These are phyloP conservation scores for Amia ocellicauda DNA, from an alignment of 2,113 vertebrate species.

Conservation along the genomic window DNA sequence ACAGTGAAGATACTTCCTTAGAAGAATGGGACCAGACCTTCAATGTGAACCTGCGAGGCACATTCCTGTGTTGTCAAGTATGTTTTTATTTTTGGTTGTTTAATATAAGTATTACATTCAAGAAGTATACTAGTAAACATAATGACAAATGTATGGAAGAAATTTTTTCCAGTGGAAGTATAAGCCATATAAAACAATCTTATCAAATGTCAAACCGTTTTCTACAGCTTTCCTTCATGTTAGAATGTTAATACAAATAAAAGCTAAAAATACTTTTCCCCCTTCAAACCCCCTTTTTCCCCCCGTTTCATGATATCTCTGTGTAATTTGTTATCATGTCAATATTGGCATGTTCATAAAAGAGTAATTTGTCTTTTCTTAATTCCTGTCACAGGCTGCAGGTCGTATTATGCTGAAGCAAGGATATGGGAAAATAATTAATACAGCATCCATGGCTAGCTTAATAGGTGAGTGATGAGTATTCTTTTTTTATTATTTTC, in stretches of 20 bases:
- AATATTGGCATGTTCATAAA: constrained; percentile 76
- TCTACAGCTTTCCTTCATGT: constrained; percentile 52
- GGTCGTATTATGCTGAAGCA: constrained; percentile 90
- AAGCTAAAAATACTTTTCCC: background rate
- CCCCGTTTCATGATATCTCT: constrained; percentile 10
- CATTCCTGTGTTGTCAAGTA: constrained; percentile 79
- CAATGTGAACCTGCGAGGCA: constrained; percentile 66
- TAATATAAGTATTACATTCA: too few relatives aligned
- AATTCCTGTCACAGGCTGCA: constrained; percentile 83
- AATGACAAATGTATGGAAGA: too few relatives aligned
- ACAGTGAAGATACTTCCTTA: constrained; percentile 68
- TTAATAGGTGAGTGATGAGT: constrained; percentile 93
- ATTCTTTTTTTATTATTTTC: constrained; percentile 17
- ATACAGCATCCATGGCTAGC: constrained; percentile 90
- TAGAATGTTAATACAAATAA: constrained; percentile 42
- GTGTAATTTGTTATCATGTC: constrained; percentile 73
- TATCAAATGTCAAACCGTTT: too few relatives aligned
- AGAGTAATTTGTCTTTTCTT: constrained; percentile 74
- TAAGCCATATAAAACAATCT: too few relatives aligned
- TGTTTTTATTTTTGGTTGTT: constrained; percentile 12
- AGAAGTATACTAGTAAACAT: too few relatives aligned
- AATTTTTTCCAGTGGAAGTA: too few relatives aligned
- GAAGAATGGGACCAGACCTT: constrained; percentile 78
- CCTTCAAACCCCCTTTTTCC: background rate
- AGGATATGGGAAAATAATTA: constrained; percentile 94